Base-by-base conservation (phyloP, 1,140 invertebrate species). In the Triops cancriformis region DNA sequence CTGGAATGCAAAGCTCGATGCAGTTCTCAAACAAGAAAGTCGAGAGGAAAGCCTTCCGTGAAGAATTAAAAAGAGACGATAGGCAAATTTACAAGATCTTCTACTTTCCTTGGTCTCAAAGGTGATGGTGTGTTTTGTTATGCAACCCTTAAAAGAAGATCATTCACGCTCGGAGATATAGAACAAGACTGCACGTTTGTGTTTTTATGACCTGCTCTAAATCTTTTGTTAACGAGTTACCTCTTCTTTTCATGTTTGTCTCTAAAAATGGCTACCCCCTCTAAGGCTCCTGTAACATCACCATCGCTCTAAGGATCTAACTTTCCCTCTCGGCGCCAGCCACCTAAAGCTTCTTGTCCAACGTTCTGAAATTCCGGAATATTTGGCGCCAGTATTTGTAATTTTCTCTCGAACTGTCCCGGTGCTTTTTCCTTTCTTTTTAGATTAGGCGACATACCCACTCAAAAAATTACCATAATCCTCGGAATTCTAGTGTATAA, bases 281-380 rank as follows among this genome's bases (percentile, higher is more conserved):
- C 14, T 23, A 23, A 23, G 23, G 14, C 51, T 64, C 51, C 51
- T 23, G 18, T 64, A 18, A 64, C 51, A 14, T 64, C 51, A 18
- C n/a, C 51, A 23, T 5, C 51, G 18, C 10, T 23, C 6, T 64
- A 64, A 64, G 23, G 23, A n/a, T 23, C 23, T 23, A 64, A 23
- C 51, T 64, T 64, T 64, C 51, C 51, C 51, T 64, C n/a, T 64
- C 51, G 51, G 51, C 51, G 51, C 51, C 51, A 64, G 23, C 51
- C 51, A 64, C 51, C 51, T 64, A 5, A 64, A n/a, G 51, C 51
- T 37, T 37, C 31, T 37, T 37, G 2, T 37, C 7, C 51, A 64
- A 64, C 51, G 51, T 64, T 64, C 51, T 6, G 10, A 64, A 37
- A 7, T 23, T 64, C 51, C 51, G 51, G 51, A 64, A 64, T 64